phyloP scores from a whole-genome alignment of 2,797 vertebrate species.

The Cyprinella venusta region DNA sequence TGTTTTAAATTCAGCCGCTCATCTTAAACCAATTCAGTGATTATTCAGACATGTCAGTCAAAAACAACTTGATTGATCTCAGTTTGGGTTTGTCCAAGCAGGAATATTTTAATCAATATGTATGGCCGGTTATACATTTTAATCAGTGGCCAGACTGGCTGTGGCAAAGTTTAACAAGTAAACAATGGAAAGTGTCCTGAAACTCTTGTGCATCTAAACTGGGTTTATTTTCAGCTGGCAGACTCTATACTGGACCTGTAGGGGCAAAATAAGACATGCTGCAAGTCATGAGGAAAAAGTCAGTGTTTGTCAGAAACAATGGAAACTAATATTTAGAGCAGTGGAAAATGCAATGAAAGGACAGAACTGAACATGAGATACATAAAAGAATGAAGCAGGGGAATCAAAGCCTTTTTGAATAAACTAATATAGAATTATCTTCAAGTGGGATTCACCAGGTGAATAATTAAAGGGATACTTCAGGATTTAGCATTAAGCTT shows the following conservation, averaged over 20 bases:
- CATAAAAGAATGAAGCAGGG: neutral
- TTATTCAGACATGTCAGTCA: neutral
- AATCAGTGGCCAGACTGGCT: neutral
- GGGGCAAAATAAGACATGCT: neutral
- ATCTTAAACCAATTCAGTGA: neutral
- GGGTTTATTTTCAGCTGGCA: constrained; percentile 20
- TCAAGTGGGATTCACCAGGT: no score
- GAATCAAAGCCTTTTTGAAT: neutral
- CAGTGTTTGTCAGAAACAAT: neutral
- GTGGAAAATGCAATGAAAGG: neutral
- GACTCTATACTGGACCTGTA: neutral
- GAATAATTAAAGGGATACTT: neutral
- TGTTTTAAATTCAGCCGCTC: neutral
- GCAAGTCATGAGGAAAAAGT: constrained; percentile 4
- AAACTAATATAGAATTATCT: neutral
- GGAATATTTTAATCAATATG: constrained; percentile 20
- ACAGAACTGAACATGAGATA: no score
- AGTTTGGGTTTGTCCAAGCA: neutral
- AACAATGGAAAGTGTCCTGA: neutral
- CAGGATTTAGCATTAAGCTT: no score
- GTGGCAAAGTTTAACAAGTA: neutral
- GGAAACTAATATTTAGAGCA: neutral
- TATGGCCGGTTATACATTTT: neutral
- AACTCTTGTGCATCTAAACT: neutral
- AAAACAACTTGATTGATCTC: neutral